A percentile compares a stretch with the other conserved stretches of the same genome.
phyloP scores from a whole-genome alignment of 2,113 vertebrate species.

The Parus major region DNA sequence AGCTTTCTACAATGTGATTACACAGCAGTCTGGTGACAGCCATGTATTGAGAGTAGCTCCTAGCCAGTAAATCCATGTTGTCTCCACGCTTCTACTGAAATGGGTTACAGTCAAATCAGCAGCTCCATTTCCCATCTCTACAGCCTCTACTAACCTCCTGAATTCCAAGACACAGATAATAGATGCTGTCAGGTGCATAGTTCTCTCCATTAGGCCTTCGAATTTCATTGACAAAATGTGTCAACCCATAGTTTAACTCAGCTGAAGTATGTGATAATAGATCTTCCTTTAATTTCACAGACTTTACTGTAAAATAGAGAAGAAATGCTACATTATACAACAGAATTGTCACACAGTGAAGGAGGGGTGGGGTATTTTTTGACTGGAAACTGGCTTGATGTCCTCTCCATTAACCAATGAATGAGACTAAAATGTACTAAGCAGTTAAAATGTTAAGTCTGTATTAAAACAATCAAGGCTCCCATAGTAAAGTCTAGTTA shows the following conservation, averaged over 20 bases:
- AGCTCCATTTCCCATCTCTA: background rate
- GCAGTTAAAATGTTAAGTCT: background rate
- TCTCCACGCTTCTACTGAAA: conserved; percentile 1
- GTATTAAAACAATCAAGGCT: background rate
- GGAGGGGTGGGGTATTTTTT: background rate
- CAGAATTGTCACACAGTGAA: background rate
- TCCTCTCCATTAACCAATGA: background rate
- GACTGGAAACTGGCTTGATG: background rate
- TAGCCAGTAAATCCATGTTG: background rate
- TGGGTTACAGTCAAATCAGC: background rate
- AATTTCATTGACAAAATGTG: conserved; percentile 89
- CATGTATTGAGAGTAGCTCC: background rate
- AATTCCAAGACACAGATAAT: conserved; percentile 97
- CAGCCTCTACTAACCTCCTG: conserved; percentile 87
- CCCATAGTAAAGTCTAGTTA: background rate
- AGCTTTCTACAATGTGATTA: background rate
- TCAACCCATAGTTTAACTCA: conserved; percentile 85
- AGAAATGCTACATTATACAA: conserved; percentile 36
- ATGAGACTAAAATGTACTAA: background rate
- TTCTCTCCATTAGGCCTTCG: conserved; percentile 88
- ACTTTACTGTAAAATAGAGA: conserved; percentile 71
- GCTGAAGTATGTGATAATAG: conserved; percentile 82
- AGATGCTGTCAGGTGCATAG: conserved; percentile 95
- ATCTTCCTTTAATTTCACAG: conserved; percentile 85
- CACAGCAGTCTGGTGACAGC: background rate